phyloP scores from a whole-genome alignment of 2,888 invertebrate genomes.

The Linnaemya vulpina region DNA sequence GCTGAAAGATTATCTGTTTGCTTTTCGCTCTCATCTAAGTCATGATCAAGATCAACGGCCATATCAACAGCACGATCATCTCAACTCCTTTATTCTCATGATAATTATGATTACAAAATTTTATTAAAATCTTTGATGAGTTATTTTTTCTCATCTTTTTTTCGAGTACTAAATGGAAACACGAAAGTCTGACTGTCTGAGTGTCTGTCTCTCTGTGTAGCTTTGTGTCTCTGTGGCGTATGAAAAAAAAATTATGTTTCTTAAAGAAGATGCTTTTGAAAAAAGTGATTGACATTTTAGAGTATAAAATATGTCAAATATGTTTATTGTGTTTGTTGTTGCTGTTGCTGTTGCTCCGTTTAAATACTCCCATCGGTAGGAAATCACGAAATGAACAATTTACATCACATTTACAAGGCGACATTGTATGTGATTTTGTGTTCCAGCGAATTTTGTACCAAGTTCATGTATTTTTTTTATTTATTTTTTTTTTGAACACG shows the following conservation, averaged over 20 bases:
- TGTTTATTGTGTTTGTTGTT: slow-evolving; percentile 37
- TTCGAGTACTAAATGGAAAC: slow-evolving; percentile 11
- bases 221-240: not conserved
- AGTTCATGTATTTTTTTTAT: slow-evolving; percentile 53
- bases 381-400: slow-evolving; percentile 59
- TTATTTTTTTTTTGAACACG: slow-evolving; percentile 65
- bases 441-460: slow-evolving; percentile 1
- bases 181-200: slow-evolving; percentile 14
- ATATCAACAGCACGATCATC: slow-evolving; percentile 13
- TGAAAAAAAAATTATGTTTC: not conserved
- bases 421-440: slow-evolving; percentile 25
- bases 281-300: slow-evolving; percentile 68
- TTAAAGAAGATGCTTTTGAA: slow-evolving; percentile 23
- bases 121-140: slow-evolving; percentile 31
- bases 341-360: slow-evolving; percentile 32
- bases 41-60: not conserved
- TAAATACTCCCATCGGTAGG: slow-evolving; percentile 66
- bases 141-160: slow-evolving; percentile 1
- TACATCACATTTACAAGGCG: slow-evolving; percentile 33
- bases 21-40: slow-evolving; percentile 8
- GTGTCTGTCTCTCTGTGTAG: not conserved
- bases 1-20: slow-evolving; percentile 32
- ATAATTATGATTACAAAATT: slow-evolving; percentile 36
- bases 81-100: slow-evolving; percentile 15
- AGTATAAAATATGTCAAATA: slow-evolving; percentile 68